Evolutionary conservation across 2,797 vertebrate species (phyloP).

Genomic region (Linurgus olivaceus): DNA sequence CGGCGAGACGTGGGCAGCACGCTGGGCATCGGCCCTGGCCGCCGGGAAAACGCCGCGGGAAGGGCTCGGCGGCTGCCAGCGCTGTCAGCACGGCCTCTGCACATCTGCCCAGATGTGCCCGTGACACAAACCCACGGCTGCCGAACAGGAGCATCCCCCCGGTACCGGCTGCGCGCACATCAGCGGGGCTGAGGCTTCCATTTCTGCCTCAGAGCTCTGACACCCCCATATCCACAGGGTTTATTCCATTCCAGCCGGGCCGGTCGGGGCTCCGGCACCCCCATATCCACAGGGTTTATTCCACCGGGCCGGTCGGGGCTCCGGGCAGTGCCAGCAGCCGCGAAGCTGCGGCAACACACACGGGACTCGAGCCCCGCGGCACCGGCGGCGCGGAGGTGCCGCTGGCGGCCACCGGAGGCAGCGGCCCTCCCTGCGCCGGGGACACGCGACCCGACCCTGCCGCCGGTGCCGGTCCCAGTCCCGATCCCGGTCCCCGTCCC

Average conservation of each 20-base stretch:
- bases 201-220: accelerated
- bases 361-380: accelerated
- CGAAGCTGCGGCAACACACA: not conserved
- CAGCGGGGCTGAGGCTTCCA: accelerated
- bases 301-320: not conserved
- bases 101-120: accelerated
- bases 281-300: accelerated
- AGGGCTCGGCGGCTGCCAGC: not conserved
- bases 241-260: not conserved
- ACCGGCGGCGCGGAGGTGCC: too few species aligned
- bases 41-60: accelerated
- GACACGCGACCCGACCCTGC: too few species aligned
- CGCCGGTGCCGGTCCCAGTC: too few species aligned
- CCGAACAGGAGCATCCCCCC: accelerated
- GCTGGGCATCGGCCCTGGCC: accelerated
- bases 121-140: accelerated
- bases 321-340: accelerated
- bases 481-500: accelerated
- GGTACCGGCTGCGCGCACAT: accelerated
- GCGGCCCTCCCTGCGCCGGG: not conserved
- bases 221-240: accelerated
- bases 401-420: too few species aligned
- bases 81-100: accelerated
- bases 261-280: not conserved
- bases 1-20: accelerated